These are phyloP conservation scores for Aphidoletes aphidimyza DNA, from an alignment of 2,888 invertebrate species.

Conservation along the genomic window DNA sequence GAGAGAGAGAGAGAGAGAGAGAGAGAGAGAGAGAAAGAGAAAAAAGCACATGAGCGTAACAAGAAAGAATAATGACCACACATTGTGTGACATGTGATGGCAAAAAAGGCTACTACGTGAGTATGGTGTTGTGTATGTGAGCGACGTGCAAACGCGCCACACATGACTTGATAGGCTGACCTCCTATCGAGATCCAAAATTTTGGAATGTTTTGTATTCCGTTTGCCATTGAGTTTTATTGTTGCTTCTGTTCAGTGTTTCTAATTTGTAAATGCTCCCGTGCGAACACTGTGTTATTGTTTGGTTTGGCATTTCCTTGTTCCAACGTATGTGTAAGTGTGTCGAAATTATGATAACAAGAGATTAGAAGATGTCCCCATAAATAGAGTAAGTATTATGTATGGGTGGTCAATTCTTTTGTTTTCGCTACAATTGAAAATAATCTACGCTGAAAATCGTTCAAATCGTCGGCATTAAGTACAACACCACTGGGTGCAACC, in stretches of 20 bases:
- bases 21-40: neutral
- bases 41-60: neutral
- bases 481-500: too few relatives aligned
- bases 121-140: neutral
- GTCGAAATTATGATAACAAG: conserved; percentile 25
- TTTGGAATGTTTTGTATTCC: neutral
- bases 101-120: conserved; percentile 48
- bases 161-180: too few relatives aligned
- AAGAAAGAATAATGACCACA: conserved; percentile 40
- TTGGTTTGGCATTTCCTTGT: conserved; percentile 4
- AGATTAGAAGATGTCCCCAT: neutral
- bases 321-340: neutral
- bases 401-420: neutral
- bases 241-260: neutral
- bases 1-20: neutral
- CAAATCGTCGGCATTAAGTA: neutral
- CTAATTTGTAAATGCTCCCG: conserved; percentile 40
- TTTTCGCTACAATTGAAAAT: neutral
- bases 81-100: conserved; percentile 45
- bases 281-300: conserved; percentile 5
- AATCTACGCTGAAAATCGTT: conserved; percentile 1
- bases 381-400: neutral
- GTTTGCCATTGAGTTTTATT: conserved; percentile 13
- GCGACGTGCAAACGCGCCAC: neutral
- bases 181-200: neutral